Evolutionary conservation across 2,113 vertebrate species (phyloP), one percentile per base, ranked within the genome.

Genomic region (Gambusia holbrooki): DNA sequence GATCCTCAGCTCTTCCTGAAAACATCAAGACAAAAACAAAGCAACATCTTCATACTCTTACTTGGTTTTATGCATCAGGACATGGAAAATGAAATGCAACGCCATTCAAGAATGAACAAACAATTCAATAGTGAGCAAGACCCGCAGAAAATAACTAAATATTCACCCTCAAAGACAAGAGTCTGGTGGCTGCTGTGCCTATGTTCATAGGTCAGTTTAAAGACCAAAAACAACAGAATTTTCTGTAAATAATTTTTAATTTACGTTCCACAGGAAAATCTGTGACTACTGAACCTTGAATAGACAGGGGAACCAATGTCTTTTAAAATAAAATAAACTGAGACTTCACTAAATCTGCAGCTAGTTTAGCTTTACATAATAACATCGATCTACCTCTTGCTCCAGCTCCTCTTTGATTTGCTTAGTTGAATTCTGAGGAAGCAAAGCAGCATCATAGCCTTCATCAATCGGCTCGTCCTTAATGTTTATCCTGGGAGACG

Each of bases 381-480:
- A 33, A 33, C 32, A 33, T 6, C 32, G 32, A 33, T 2, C 10
- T 87, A 98, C 97, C 96, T 98, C 95, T 74, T 96, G 93, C 83
- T 97, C 97, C 80, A 97, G 95, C 93, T 99, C 98, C 92, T 98
- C 96, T 95, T 99, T 99, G 92, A 98, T 89, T 30, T 92, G 96
- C 85, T 95, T 95, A 92, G 94, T 90, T 40, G 96, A 95, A 84
- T 79, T 88, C 65, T 92, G 92, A 17, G 93, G 91, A 71, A 91
- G 71, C 73, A 98, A 91, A 77, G 97, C 98, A 91, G 96, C 96
- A 88, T 97, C 95, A 81, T 98, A 99, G 88, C 96, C 97, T 93
- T 98, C 97, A 92, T 99, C 98, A 89, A 98, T 95, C 80, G 98
- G 97, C 92, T 98, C 98, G 80, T 99, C 97, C 94, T 99, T 99